These are phyloP conservation scores for Alouatta palliata DNA, from an alignment of 2,113 vertebrate species.

Conservation along the genomic window DNA sequence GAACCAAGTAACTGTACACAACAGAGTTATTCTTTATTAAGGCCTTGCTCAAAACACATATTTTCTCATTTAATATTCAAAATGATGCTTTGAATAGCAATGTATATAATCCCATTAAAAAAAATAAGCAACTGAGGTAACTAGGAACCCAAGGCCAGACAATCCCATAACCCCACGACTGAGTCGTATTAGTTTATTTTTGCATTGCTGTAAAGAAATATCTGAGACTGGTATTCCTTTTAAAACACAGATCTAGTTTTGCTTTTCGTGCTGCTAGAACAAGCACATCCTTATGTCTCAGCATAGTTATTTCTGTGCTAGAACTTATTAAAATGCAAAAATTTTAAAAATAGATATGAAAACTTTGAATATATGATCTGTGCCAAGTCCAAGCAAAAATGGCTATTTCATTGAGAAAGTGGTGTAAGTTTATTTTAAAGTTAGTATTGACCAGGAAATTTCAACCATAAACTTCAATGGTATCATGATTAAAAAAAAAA, in stretches of 20 bases:
- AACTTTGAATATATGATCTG: background rate
- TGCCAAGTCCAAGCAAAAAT: constrained; percentile 23
- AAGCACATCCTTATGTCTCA: background rate
- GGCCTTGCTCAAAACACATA: background rate
- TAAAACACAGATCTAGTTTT: background rate
- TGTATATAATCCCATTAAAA: background rate
- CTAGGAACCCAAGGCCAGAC: background rate
- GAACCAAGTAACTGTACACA: background rate
- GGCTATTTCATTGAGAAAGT: constrained; percentile 8
- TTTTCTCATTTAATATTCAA: background rate
- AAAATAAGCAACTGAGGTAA: background rate
- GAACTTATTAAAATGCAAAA: constrained; percentile 3
- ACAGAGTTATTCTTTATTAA: background rate
- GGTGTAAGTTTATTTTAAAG: background rate
- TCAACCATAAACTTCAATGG: background rate
- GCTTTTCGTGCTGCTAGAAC: background rate
- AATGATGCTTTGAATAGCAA: background rate
- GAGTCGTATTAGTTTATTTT: no score
- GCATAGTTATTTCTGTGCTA: background rate
- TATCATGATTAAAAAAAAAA: background rate
- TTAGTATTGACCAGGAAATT: constrained; percentile 29
- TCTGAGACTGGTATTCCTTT: no score
- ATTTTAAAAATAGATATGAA: background rate
- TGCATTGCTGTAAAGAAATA: no score
- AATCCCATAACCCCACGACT: background rate